Conservation (phyloP, 2,888 invertebrate species). For the Metallyticus violacea region DNA sequence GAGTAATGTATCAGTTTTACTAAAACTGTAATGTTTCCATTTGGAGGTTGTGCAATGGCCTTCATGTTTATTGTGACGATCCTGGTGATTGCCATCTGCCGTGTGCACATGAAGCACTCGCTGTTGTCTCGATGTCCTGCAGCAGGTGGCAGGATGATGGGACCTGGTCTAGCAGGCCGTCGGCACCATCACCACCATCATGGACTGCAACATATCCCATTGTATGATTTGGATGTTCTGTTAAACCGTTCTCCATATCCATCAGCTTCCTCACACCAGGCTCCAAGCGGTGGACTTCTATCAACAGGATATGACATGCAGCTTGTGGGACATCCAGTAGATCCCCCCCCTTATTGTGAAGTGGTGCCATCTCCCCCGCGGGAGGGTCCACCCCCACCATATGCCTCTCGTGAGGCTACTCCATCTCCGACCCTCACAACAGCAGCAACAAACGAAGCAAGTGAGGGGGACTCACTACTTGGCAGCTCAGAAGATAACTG, state of each 20-base stretch:
- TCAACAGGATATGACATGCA: slow-evolving; percentile 49
- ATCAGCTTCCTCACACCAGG: neutral
- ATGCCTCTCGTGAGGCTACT: slow-evolving; percentile 42
- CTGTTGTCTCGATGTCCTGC: slow-evolving; percentile 40
- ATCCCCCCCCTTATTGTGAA: slow-evolving; percentile 48
- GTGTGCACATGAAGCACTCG: slow-evolving; percentile 47
- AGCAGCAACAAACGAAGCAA: neutral
- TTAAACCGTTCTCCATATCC: slow-evolving; percentile 38
- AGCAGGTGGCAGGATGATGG: slow-evolving; percentile 7
- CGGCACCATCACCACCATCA: slow-evolving; percentile 28
- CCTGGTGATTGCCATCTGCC: slow-evolving; percentile 48
- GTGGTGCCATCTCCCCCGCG: slow-evolving; percentile 42
- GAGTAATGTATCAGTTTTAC: too few relatives aligned
- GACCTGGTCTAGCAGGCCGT: neutral
- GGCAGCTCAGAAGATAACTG: neutral
- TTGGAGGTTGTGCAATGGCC: slow-evolving; percentile 48
- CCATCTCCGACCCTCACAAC: neutral
- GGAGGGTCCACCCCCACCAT: slow-evolving; percentile 52
- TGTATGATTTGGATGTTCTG: slow-evolving; percentile 43
- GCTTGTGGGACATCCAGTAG: slow-evolving; percentile 45
- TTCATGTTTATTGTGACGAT: slow-evolving; percentile 49
- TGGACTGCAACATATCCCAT: slow-evolving; percentile 28
- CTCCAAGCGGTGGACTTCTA: slow-evolving; percentile 42
- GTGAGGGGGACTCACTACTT: slow-evolving; percentile 10
- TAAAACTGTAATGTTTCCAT: neutral